phyloP scores from a whole-genome alignment of 2,888 invertebrate species.

The Sinodicranocentrus sp. region DNA sequence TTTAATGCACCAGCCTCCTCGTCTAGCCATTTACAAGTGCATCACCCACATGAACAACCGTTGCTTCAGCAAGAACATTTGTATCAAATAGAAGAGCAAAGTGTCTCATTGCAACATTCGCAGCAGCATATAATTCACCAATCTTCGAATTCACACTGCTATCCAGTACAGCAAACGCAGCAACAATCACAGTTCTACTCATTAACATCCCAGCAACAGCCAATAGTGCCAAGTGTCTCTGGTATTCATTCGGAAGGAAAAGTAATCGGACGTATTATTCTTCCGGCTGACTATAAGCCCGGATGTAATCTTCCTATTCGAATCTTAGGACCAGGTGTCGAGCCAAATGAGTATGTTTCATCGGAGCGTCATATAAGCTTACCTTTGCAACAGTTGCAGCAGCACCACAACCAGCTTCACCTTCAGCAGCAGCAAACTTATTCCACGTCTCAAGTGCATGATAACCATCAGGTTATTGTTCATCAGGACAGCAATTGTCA shows the following conservation, averaged over 20 bases:
- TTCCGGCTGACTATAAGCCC: too few relatives aligned
- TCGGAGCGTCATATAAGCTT: conserved; percentile 7
- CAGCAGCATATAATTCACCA: too few relatives aligned
- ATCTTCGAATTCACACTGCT: too few relatives aligned
- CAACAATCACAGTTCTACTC: too few relatives aligned
- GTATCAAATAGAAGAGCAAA: not conserved
- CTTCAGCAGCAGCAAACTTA: not conserved
- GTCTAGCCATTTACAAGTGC: not conserved
- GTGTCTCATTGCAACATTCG: not conserved
- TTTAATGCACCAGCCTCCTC: not conserved
- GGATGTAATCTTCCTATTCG: too few relatives aligned
- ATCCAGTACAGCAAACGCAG: too few relatives aligned
- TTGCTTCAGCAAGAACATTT: not conserved
- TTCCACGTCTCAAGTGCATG: not conserved
- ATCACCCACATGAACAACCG: not conserved
- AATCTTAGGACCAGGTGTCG: not conserved
- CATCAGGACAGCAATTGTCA: not conserved
- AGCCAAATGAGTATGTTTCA: conserved; percentile 2
- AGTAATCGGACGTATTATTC: too few relatives aligned
- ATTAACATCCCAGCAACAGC: too few relatives aligned
- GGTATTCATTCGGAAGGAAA: too few relatives aligned
- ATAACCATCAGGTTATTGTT: not conserved
- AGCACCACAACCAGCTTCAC: not conserved
- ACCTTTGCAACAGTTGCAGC: not conserved
- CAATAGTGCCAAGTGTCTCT: too few relatives aligned